A percentile compares a stretch with the other conserved stretches of the same genome.
phyloP scores from a whole-genome alignment of 2,113 vertebrate species.

The Ardeotis arabs region DNA sequence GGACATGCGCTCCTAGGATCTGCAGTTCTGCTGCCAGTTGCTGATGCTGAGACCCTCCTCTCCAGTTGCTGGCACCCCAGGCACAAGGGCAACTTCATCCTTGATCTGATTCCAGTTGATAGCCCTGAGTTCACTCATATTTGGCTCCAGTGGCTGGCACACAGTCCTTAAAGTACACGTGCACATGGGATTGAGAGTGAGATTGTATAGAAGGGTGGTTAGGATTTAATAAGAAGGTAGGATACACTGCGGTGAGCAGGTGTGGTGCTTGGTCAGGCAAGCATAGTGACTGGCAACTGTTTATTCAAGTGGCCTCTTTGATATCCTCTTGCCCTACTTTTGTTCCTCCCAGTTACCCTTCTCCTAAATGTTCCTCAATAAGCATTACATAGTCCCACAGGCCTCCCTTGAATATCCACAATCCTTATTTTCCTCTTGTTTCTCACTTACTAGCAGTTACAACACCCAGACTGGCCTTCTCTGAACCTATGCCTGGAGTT shows the following conservation, averaged over 20 bases:
- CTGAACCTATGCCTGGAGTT: background rate
- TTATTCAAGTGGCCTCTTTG: background rate
- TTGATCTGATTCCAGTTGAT: background rate
- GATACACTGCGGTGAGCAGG: background rate
- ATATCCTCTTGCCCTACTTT: background rate
- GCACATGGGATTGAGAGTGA: rapidly evolving
- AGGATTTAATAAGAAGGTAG: background rate
- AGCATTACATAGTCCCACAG: background rate
- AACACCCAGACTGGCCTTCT: background rate
- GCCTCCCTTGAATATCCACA: background rate
- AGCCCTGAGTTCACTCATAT: background rate
- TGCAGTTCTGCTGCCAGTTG: background rate
- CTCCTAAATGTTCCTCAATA: background rate
- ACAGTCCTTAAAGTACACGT: rapidly evolving
- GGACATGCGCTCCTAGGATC: rapidly evolving
- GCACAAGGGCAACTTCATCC: background rate
- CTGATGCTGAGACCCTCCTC: background rate
- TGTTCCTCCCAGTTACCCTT: background rate
- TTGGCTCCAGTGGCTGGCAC: background rate
- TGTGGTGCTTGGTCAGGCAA: background rate
- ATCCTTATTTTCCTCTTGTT: rapidly evolving
- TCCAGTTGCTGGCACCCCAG: background rate
- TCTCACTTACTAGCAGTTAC: background rate
- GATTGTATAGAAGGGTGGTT: background rate
- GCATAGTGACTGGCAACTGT: background rate